These are phyloP conservation scores for Pseudois nayaur DNA, from an alignment of 2,113 vertebrate genomes.

Conservation along the genomic window DNA sequence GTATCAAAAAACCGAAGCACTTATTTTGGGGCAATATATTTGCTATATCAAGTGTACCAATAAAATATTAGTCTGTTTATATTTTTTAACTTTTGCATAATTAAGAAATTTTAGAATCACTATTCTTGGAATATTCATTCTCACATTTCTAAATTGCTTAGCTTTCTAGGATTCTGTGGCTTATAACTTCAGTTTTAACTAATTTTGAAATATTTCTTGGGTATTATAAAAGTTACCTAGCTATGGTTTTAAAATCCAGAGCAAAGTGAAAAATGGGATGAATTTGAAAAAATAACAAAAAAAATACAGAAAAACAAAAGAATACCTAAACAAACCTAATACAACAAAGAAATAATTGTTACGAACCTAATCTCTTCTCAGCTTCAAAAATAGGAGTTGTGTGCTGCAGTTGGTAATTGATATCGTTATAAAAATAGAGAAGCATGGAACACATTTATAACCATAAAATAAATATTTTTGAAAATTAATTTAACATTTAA, in stretches of 20 bases:
- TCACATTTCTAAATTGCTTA: not conserved
- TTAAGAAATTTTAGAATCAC: not conserved
- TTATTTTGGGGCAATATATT: not conserved
- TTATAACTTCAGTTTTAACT: not conserved
- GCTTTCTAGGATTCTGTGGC: not conserved
- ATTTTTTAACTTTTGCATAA: not conserved
- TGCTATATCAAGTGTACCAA: not conserved
- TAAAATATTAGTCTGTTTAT: not conserved
- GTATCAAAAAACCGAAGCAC: not conserved
- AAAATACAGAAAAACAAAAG: not conserved
- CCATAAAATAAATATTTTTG: not conserved
- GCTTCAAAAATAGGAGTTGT: not conserved
- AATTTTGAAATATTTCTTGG: not conserved
- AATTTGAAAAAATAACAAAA: not conserved
- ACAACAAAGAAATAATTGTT: not conserved
- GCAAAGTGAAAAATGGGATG: not conserved
- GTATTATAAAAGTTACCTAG: not conserved
- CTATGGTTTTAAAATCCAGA: not conserved
- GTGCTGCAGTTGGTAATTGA: not conserved
- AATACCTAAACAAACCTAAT: not conserved
- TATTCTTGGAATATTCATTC: not conserved
- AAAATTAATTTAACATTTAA: not conserved
- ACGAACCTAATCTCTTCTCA: not conserved
- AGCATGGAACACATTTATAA: not conserved
- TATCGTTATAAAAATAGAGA: not conserved